phyloP scores from a whole-genome alignment of 2,888 invertebrate genomes.

The Polydrusus tereticollis region DNA sequence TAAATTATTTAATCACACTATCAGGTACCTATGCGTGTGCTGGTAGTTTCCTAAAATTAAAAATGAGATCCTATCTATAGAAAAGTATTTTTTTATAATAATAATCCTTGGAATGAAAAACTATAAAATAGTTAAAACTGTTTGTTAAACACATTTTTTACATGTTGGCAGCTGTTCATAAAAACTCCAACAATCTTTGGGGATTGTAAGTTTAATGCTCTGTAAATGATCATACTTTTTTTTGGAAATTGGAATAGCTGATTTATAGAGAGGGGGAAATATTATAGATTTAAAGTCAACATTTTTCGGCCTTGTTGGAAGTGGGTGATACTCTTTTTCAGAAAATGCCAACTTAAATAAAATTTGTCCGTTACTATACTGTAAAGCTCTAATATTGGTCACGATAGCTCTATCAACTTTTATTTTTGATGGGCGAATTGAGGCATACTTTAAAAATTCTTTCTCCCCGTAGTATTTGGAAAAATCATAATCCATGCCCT shows the following conservation, averaged over 20 bases:
- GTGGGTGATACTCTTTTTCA: constrained; percentile 2
- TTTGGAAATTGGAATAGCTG: constrained; percentile 7
- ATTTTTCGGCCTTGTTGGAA: constrained; percentile 22
- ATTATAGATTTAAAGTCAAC: background rate
- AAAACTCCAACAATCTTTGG: background rate
- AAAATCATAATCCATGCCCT: constrained; percentile 35
- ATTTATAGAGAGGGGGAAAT: background rate
- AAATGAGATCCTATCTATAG: too few species aligned
- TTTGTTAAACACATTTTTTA: too few species aligned
- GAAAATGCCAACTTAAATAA: constrained; percentile 7
- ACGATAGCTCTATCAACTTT: background rate
- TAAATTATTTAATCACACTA: too few species aligned
- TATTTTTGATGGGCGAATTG: constrained; percentile 24
- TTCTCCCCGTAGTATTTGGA: constrained; percentile 25
- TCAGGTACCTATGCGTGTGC: too few species aligned
- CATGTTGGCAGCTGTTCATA: too few species aligned
- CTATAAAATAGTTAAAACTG: too few species aligned
- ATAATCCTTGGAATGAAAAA: too few species aligned
- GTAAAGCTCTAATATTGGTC: constrained; percentile 5
- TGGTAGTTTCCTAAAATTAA: too few species aligned
- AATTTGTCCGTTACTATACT: background rate
- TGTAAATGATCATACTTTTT: constrained; percentile 18
- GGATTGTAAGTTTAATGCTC: background rate
- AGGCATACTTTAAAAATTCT: constrained; percentile 36
- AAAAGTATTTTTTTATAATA: too few species aligned